phyloP scores from a whole-genome alignment of 2,888 invertebrate genomes.

The Standfussiana lucernea region DNA sequence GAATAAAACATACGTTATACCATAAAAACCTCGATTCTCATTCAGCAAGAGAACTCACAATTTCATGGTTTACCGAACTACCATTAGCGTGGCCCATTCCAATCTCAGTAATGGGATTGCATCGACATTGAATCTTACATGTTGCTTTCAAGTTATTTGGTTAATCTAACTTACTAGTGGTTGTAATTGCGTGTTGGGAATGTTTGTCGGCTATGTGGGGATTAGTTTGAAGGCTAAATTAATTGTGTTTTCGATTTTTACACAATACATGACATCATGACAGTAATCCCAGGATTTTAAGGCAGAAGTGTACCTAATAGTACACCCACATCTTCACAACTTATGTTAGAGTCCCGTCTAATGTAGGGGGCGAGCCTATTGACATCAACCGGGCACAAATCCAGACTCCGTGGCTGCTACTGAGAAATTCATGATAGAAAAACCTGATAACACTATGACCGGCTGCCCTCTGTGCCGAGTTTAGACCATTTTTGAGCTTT shows the following conservation, averaged over 20 bases:
- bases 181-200: constrained; percentile 12
- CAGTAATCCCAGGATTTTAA: too few species aligned
- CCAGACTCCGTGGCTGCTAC: neutral
- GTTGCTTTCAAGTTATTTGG: constrained; percentile 60
- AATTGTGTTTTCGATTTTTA: neutral
- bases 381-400: neutral
- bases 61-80: constrained; percentile 62
- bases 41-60: constrained; percentile 56
- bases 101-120: constrained; percentile 68
- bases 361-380: neutral
- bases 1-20: constrained; percentile 37
- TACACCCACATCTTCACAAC: too few species aligned
- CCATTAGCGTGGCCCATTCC: constrained; percentile 59
- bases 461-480: neutral
- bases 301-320: too few species aligned
- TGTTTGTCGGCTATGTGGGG: neutral
- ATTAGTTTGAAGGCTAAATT: neutral
- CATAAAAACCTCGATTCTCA: constrained; percentile 55
- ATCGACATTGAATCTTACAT: constrained; percentile 61
- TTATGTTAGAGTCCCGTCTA: too few species aligned
- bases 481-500: neutral
- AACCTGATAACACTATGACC: neutral
- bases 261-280: neutral
- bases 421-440: neutral
- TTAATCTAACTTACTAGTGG: constrained; percentile 48